These are phyloP conservation scores for Buathra laborator DNA, from an alignment of 2,888 invertebrate species.

Conservation along the genomic window DNA sequence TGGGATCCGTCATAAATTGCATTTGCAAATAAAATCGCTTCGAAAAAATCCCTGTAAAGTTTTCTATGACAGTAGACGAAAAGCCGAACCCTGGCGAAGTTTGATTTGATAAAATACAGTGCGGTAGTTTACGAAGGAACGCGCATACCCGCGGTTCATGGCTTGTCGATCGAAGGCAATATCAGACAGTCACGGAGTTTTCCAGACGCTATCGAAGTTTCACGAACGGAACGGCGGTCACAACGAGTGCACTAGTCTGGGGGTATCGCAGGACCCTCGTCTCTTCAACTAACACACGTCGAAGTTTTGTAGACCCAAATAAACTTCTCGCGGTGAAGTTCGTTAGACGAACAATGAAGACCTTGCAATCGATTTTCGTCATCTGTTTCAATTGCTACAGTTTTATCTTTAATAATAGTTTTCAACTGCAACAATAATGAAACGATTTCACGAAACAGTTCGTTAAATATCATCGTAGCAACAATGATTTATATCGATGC, in stretches of 20 bases:
- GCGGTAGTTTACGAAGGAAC: background rate
- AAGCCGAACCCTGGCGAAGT: background rate
- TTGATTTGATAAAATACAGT: background rate
- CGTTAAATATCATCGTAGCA: background rate
- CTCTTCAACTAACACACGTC: background rate
- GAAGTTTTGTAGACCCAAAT: conserved; percentile 27
- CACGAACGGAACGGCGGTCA: conserved; percentile 22
- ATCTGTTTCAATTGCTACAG: background rate
- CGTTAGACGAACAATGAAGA: conserved; percentile 12
- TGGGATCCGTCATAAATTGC: background rate
- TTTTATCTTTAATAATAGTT: background rate
- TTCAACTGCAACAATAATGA: background rate
- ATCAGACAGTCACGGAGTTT: conserved; percentile 25
- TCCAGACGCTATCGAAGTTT: conserved; percentile 31
- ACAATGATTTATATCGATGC: too few species aligned
- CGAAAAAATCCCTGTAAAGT: background rate
- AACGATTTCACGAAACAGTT: background rate
- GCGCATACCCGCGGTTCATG: background rate
- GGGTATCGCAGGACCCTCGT: conserved; percentile 18
- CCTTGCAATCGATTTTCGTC: background rate
- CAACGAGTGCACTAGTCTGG: conserved; percentile 41
- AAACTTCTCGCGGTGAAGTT: conserved; percentile 37
- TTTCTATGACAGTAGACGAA: background rate
- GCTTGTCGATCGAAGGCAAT: conserved; percentile 9
- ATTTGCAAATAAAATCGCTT: background rate